These are phyloP conservation scores for Etheostoma spectabile DNA, from an alignment of 2,113 vertebrate genomes.

Conservation along the genomic window DNA sequence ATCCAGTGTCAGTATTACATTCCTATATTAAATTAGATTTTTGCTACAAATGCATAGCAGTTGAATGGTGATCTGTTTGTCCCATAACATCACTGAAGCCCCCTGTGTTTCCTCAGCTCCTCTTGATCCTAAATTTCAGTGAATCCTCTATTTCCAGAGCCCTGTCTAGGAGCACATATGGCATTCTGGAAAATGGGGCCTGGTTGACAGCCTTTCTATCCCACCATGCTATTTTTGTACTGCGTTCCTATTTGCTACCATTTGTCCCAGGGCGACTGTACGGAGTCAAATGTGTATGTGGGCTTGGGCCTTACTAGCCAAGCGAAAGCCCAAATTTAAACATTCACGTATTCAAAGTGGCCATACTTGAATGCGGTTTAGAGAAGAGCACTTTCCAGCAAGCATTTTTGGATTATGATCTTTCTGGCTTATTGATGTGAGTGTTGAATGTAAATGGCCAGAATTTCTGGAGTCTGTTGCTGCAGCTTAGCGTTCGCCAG, in stretches of 20 bases:
- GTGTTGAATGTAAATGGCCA: constrained; percentile 25
- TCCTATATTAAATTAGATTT: constrained; percentile 18
- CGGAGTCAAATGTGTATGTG: neutral
- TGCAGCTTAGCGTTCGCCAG: neutral
- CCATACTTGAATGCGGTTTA: neutral
- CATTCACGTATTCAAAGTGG: neutral
- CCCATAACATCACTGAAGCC: neutral
- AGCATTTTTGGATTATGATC: constrained; percentile 2
- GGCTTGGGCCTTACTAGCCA: neutral
- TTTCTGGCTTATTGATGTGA: neutral
- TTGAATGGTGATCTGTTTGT: neutral
- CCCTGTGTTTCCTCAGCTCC: neutral
- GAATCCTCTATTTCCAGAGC: neutral
- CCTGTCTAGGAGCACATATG: neutral
- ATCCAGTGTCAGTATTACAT: constrained; percentile 27
- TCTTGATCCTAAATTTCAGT: neutral
- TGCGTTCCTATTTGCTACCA: neutral
- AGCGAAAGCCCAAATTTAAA: neutral
- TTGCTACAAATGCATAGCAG: neutral
- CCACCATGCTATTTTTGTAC: neutral
- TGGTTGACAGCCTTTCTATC: constrained; percentile 14
- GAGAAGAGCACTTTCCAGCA: neutral
- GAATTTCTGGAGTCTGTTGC: neutral
- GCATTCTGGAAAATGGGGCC: constrained; percentile 33
- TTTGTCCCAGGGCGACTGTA: neutral